These are phyloP conservation scores for Cantharis lateralis DNA, from an alignment of 2,888 invertebrate species.

Conservation along the genomic window DNA sequence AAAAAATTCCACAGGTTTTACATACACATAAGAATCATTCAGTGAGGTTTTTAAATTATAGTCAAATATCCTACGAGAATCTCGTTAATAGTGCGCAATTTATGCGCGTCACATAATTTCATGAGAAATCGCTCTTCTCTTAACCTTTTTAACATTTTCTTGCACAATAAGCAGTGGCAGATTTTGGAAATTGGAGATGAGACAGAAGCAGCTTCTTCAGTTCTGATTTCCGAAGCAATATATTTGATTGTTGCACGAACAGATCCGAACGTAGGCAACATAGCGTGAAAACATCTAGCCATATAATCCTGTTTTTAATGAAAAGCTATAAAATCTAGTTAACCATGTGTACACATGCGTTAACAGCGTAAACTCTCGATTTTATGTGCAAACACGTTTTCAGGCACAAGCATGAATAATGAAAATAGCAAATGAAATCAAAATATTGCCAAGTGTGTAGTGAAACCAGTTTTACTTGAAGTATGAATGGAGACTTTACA, in stretches of 20 bases:
- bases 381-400: neutral
- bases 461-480: constrained; percentile 1
- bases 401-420: neutral
- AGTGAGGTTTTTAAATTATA: no score
- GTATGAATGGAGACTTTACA: constrained; percentile 3
- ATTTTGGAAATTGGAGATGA: no score
- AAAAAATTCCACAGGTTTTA: no score
- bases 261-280: neutral
- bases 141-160: no score
- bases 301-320: neutral
- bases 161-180: no score
- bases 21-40: no score
- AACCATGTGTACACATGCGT: neutral
- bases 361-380: neutral
- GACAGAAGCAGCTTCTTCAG: neutral
- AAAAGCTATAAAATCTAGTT: neutral
- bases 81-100: no score
- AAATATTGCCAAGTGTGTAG: neutral
- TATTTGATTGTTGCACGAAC: neutral
- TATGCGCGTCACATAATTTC: no score
- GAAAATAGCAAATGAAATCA: constrained; percentile 3
- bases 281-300: neutral
- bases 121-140: no score
- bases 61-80: no score
- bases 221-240: neutral